Evolutionary conservation across 2,113 vertebrate genomes (phyloP).

Genomic region (Tursiops truncatus): DNA sequence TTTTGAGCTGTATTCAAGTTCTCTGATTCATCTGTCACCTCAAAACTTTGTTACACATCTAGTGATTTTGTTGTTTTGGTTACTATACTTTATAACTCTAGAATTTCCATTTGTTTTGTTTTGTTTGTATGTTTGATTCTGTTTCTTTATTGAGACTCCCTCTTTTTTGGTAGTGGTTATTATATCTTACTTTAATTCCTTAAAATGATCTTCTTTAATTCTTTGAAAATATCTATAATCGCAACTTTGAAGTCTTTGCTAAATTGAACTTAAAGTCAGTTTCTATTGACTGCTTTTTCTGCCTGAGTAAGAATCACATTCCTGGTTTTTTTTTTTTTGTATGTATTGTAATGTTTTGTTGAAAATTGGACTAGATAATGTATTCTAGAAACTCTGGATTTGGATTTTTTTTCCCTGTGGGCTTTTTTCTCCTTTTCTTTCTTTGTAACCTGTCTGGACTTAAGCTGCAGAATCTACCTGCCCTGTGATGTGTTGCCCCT

Average conservation of each 20-base stretch:
- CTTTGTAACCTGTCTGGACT: background rate
- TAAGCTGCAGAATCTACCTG: background rate
- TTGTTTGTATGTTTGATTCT: background rate
- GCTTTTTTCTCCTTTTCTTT: background rate
- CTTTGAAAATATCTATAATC: background rate
- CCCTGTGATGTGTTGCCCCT: background rate
- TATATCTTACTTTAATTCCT: background rate
- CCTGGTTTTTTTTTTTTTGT: background rate
- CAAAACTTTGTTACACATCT: background rate
- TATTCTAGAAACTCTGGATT: background rate
- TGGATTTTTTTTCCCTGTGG: background rate
- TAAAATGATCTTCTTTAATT: background rate
- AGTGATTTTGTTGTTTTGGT: background rate
- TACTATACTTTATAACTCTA: background rate
- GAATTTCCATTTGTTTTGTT: background rate
- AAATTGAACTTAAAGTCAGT: background rate
- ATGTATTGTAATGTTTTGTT: background rate
- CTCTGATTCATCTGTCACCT: background rate
- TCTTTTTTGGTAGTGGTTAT: background rate
- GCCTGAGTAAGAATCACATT: background rate
- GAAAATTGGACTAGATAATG: background rate
- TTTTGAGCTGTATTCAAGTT: background rate
- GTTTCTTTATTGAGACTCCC: background rate
- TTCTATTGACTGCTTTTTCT: background rate
- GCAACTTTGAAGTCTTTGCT: background rate